Evolutionary conservation across 2,113 vertebrate genomes (phyloP).

Genomic region (Montifringilla adamsi): DNA sequence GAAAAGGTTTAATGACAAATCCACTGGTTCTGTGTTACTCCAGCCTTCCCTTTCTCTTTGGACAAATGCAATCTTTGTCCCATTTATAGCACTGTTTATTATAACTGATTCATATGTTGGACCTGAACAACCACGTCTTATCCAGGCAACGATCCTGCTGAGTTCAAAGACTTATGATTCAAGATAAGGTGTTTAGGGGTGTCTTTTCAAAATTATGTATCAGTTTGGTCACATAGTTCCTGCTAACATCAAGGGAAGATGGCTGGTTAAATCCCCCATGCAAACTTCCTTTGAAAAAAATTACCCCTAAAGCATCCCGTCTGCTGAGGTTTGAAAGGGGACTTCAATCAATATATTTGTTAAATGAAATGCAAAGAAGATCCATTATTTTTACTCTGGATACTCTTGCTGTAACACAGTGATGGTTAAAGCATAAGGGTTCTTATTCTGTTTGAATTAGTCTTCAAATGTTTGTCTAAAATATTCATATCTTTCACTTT

Average conservation of each 20-base stretch:
- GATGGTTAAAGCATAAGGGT: not conserved
- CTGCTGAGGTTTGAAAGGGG: constrained; percentile 51
- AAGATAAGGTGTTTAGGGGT: constrained; percentile 30
- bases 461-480: constrained; percentile 33
- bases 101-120: not conserved
- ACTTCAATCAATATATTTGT: constrained; percentile 64
- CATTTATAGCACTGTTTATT: not conserved
- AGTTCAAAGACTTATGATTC: constrained; percentile 50
- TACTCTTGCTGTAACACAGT: not conserved
- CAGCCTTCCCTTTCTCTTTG: not conserved
- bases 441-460: constrained; percentile 26
- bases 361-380: constrained; percentile 58
- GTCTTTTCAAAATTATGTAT: constrained; percentile 34
- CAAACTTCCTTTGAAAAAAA: constrained; percentile 62
- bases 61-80: not conserved
- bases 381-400: constrained; percentile 6
- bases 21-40: not conserved
- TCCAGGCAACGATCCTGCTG: constrained; percentile 9
- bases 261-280: constrained; percentile 34
- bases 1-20: not conserved
- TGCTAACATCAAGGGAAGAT: constrained; percentile 55
- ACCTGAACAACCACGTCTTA: constrained; percentile 19
- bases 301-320: constrained; percentile 53
- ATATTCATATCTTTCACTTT: not conserved
- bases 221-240: constrained; percentile 6